These are phyloP conservation scores for Craniophora ligustri DNA, from an alignment of 2,888 invertebrate species.

Conservation along the genomic window DNA sequence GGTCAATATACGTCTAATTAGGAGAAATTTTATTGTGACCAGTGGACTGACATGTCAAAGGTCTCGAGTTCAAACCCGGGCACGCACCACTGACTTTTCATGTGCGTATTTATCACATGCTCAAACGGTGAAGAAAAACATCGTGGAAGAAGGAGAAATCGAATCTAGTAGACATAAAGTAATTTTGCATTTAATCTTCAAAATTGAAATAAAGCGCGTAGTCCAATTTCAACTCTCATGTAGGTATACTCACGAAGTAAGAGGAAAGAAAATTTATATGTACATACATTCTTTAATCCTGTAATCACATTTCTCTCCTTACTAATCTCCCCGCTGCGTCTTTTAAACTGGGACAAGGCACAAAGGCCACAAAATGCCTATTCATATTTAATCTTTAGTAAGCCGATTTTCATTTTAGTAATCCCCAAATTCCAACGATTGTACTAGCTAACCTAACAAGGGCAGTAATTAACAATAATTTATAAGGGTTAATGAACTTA, in stretches of 20 bases:
- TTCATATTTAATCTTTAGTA: constrained; percentile 73
- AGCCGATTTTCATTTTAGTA: constrained; percentile 75
- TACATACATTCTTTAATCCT: constrained; percentile 13
- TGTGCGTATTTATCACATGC: too few species aligned
- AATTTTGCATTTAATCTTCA: too few species aligned
- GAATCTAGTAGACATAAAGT: too few species aligned
- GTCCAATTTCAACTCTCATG: background rate
- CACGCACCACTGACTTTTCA: too few species aligned
- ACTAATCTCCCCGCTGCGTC: constrained; percentile 27
- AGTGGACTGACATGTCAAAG: too few species aligned
- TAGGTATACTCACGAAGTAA: background rate
- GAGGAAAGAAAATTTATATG: constrained; percentile 1
- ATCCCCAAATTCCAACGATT: constrained; percentile 66
- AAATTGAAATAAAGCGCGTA: too few species aligned
- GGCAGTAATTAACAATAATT: constrained; percentile 68
- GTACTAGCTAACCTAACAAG: constrained; percentile 61
- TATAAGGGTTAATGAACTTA: constrained; percentile 58
- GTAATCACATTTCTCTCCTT: constrained; percentile 17
- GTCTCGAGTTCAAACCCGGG: too few species aligned
- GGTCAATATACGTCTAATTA: too few species aligned
- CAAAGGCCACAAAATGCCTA: constrained; percentile 57
- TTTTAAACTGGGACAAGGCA: constrained; percentile 23
- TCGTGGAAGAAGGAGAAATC: too few species aligned
- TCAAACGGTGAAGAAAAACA: too few species aligned
- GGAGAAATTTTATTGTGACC: too few species aligned